These are phyloP conservation scores for Hesperophylax magnus DNA, from an alignment of 1,140 invertebrate genomes.

Conservation along the genomic window DNA sequence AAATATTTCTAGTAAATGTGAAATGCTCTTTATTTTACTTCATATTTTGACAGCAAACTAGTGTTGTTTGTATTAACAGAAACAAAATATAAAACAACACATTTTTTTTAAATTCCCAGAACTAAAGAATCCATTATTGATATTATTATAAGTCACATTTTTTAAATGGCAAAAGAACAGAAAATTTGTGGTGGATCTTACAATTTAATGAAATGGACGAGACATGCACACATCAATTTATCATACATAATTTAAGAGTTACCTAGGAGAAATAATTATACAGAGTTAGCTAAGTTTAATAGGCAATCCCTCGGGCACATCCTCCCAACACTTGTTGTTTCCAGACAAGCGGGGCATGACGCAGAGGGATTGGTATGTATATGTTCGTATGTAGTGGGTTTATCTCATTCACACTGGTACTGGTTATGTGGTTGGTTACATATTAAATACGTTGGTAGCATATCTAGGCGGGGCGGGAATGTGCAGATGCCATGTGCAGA, in stretches of 20 bases:
- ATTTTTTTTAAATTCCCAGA: background rate
- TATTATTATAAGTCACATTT: slow-evolving; percentile 26
- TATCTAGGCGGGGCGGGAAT: slow-evolving; percentile 30
- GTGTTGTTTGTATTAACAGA: slow-evolving; percentile 11
- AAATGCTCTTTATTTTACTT: slow-evolving; percentile 45
- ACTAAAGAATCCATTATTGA: slow-evolving; percentile 7
- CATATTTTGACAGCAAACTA: slow-evolving; percentile 45
- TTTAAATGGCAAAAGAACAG: slow-evolving; percentile 40
- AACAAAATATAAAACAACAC: slow-evolving; percentile 20
- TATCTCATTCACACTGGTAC: slow-evolving; percentile 34
- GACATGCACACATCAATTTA: slow-evolving; percentile 56
- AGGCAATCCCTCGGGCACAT: slow-evolving; percentile 16
- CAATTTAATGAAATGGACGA: slow-evolving; percentile 55
- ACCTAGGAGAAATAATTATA: slow-evolving; percentile 46
- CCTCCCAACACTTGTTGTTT: background rate
- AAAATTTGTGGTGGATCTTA: slow-evolving; percentile 43
- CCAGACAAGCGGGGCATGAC: background rate
- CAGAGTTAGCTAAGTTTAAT: slow-evolving; percentile 37
- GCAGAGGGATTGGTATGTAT: background rate
- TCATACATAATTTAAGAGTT: slow-evolving; percentile 48
- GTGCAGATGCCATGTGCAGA: slow-evolving; percentile 38
- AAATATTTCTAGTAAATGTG: slow-evolving; percentile 54
- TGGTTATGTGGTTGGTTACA: slow-evolving; percentile 1
- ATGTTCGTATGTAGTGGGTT: background rate
- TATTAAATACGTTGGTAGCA: background rate